Percentiles rank a stretch among this genome's conserved stretches.
Evolutionary conservation across 2,888 invertebrate species (phyloP).

Genomic region (Scaptomyza caliginosa): DNA sequence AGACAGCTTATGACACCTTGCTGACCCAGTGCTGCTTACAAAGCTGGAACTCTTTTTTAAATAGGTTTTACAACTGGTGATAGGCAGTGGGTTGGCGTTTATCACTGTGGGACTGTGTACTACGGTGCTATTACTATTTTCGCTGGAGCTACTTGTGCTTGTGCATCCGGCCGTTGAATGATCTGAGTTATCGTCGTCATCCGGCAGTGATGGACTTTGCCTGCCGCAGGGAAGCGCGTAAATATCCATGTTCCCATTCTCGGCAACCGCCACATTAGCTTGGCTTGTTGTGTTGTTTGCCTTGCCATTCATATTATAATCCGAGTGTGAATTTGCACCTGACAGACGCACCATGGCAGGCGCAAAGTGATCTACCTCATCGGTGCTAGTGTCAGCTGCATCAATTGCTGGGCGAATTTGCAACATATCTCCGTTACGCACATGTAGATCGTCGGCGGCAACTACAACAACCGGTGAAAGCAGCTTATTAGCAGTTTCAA

Average conservation of each 20-base stretch:
- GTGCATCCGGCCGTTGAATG: slow-evolving; percentile 80
- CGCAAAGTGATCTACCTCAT: slow-evolving; percentile 73
- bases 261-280: slow-evolving; percentile 24
- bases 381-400: slow-evolving; percentile 43
- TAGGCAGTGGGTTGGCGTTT: slow-evolving; percentile 18
- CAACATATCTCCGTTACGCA: slow-evolving; percentile 49
- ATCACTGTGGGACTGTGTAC: slow-evolving; percentile 76
- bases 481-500: slow-evolving; percentile 83
- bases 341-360: slow-evolving; percentile 62
- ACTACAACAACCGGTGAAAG: slow-evolving; percentile 79
- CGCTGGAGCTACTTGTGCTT: slow-evolving; percentile 82
- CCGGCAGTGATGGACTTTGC: slow-evolving; percentile 24
- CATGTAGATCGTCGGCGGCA: slow-evolving; percentile 69
- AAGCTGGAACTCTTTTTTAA: slow-evolving; percentile 37
- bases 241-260: slow-evolving; percentile 74
- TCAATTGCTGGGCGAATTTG: slow-evolving; percentile 62
- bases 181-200: slow-evolving; percentile 82
- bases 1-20: neutral
- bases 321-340: slow-evolving; percentile 43
- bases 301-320: slow-evolving; percentile 81
- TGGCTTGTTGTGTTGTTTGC: neutral
- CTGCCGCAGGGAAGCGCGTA: slow-evolving; percentile 27
- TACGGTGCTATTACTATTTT: slow-evolving; percentile 82
- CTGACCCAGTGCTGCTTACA: slow-evolving; percentile 1
- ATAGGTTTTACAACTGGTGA: slow-evolving; percentile 48